Evolutionary conservation across 2,797 vertebrate genomes (phyloP).

Genomic region (Falco concolor): DNA sequence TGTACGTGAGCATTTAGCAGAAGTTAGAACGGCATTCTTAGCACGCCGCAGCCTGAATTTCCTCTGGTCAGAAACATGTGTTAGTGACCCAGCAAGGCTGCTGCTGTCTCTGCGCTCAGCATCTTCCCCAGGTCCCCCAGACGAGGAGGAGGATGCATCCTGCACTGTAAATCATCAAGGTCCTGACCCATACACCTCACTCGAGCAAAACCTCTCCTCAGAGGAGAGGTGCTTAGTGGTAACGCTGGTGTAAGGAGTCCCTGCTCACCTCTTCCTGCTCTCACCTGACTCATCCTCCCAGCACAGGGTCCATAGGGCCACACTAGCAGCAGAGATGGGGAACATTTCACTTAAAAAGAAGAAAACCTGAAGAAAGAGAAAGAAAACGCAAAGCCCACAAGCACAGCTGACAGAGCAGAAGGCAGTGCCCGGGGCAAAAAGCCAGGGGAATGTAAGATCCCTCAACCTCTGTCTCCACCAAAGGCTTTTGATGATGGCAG

Average conservation of each 20-base stretch:
- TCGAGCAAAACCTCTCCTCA: neutral
- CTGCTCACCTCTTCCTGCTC: neutral
- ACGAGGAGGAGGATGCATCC: neutral
- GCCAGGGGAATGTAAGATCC: neutral
- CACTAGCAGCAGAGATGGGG: neutral
- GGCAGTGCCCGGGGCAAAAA: neutral
- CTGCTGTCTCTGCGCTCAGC: neutral
- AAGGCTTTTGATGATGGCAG: neutral
- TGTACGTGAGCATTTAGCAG: neutral
- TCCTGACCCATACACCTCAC: neutral
- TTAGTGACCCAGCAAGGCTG: neutral
- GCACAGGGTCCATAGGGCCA: rapidly evolving
- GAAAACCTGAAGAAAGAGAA: neutral
- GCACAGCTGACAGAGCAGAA: neutral
- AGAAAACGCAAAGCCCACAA: neutral
- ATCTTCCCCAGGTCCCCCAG: neutral
- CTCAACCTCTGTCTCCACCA: neutral
- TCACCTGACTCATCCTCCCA: neutral
- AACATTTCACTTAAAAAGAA: neutral
- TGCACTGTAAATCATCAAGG: neutral
- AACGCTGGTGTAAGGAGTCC: neutral
- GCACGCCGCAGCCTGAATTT: neutral
- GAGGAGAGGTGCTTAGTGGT: neutral
- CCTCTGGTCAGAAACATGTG: neutral
- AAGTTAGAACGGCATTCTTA: neutral